Evolutionary conservation across 2,888 invertebrate genomes (phyloP).

Genomic region (Ochlodes sylvanus): DNA sequence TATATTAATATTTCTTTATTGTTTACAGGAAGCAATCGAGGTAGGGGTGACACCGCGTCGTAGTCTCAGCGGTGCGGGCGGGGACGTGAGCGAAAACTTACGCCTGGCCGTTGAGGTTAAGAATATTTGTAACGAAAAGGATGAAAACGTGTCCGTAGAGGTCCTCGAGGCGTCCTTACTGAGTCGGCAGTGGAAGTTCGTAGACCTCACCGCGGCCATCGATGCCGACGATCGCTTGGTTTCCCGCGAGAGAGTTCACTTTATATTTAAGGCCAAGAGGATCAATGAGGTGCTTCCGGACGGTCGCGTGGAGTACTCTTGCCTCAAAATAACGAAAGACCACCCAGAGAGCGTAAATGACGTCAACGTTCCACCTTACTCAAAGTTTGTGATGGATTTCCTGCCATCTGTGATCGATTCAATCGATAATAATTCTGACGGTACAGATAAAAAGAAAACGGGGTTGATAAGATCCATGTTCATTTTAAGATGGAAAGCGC

Average conservation of each 20-base stretch:
- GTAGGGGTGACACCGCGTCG: constrained; percentile 82
- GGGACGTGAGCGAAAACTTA: constrained; percentile 81
- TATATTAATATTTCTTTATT: neutral
- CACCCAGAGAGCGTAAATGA: constrained; percentile 57
- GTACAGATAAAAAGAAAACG: constrained; percentile 47
- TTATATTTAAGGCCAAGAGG: constrained; percentile 68
- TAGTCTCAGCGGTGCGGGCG: constrained; percentile 69
- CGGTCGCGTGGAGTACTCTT: constrained; percentile 62
- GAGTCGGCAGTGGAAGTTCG: constrained; percentile 86
- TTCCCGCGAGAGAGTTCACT: constrained; percentile 71
- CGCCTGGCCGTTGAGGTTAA: constrained; percentile 88
- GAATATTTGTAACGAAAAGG: constrained; percentile 88
- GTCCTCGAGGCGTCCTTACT: constrained; percentile 63
- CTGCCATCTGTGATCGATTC: constrained; percentile 44
- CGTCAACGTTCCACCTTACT: constrained; percentile 60
- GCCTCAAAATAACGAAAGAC: constrained; percentile 61
- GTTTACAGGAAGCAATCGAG: constrained; percentile 82
- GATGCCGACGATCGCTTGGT: constrained; percentile 58
- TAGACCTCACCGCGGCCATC: constrained; percentile 63
- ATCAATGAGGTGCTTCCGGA: constrained; percentile 54
- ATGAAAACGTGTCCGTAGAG: constrained; percentile 84
- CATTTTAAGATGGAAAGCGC: constrained; percentile 83
- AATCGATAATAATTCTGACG: constrained; percentile 44
- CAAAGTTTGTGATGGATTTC: constrained; percentile 65
- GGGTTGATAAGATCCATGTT: constrained; percentile 77